A percentile compares a stretch with the other conserved stretches of the same genome.
phyloP scores from a whole-genome alignment of 2,797 vertebrate genomes.

The Heliangelus exortis region DNA sequence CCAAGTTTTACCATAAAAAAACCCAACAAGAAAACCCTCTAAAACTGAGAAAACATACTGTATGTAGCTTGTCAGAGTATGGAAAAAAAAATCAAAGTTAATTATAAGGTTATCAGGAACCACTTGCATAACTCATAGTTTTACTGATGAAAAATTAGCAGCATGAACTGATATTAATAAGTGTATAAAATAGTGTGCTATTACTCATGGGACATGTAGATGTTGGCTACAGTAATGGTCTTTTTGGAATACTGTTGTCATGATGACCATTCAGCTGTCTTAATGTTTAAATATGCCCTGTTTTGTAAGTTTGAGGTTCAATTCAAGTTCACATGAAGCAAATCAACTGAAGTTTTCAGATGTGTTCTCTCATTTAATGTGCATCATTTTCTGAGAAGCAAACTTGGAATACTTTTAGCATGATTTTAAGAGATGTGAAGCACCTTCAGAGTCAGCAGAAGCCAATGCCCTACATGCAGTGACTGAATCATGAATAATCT shows the following conservation, averaged over 20 bases:
- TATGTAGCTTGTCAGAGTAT: background rate
- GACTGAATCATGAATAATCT: background rate
- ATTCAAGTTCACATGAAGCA: constrained; percentile 30
- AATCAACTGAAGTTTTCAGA: constrained; percentile 33
- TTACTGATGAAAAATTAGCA: background rate
- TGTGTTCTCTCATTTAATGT: background rate
- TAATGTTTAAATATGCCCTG: constrained; percentile 28
- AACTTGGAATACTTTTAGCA: background rate
- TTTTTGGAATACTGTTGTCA: constrained; percentile 33
- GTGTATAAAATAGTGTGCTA: background rate
- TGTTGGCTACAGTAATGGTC: background rate
- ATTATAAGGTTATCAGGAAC: background rate
- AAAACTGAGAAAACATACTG: background rate
- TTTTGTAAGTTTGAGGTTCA: constrained; percentile 51
- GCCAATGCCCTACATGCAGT: background rate
- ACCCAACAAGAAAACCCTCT: background rate
- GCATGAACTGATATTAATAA: background rate
- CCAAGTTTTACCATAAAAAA: background rate
- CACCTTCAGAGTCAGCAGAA: background rate
- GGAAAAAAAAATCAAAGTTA: background rate
- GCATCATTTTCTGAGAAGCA: background rate
- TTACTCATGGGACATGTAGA: background rate
- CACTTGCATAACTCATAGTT: background rate
- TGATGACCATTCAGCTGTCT: constrained; percentile 51
- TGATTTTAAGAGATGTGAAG: background rate